phyloP scores from a whole-genome alignment of 2,797 vertebrate genomes.

The Helarctos malayanus region DNA sequence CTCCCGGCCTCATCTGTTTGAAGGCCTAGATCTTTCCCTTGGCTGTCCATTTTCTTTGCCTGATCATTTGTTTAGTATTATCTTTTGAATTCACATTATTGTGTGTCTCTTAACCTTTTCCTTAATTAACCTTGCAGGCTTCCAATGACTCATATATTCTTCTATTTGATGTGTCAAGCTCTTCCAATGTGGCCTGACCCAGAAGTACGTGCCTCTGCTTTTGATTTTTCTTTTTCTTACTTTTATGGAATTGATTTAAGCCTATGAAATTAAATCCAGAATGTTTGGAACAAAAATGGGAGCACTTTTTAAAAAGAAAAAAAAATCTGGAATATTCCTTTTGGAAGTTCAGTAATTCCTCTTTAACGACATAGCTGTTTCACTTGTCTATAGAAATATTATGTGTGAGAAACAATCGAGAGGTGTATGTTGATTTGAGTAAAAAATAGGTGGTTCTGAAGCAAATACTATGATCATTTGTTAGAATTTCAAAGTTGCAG shows the following conservation, averaged over 20 bases:
- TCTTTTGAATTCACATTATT: neutral
- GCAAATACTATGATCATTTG: neutral
- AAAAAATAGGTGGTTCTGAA: neutral
- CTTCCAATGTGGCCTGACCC: neutral
- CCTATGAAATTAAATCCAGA: neutral
- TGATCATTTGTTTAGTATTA: neutral
- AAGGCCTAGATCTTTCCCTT: neutral
- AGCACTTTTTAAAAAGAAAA: neutral
- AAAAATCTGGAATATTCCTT: neutral
- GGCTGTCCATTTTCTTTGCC: neutral
- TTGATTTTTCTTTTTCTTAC: neutral
- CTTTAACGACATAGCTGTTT: neutral
- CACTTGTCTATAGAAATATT: neutral
- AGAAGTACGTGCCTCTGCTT: neutral
- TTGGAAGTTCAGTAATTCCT: neutral
- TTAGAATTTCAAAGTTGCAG: slow-evolving; percentile 54
- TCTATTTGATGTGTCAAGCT: neutral
- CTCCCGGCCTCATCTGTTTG: neutral
- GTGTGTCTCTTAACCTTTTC: neutral
- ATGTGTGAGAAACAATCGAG: neutral
- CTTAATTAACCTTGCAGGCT: neutral
- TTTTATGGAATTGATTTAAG: neutral
- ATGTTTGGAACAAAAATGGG: neutral
- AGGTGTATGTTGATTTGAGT: neutral
- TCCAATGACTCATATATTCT: neutral